Evolutionary conservation across 2,797 vertebrate genomes (phyloP).

Genomic region (Malacoctenus gilli): DNA sequence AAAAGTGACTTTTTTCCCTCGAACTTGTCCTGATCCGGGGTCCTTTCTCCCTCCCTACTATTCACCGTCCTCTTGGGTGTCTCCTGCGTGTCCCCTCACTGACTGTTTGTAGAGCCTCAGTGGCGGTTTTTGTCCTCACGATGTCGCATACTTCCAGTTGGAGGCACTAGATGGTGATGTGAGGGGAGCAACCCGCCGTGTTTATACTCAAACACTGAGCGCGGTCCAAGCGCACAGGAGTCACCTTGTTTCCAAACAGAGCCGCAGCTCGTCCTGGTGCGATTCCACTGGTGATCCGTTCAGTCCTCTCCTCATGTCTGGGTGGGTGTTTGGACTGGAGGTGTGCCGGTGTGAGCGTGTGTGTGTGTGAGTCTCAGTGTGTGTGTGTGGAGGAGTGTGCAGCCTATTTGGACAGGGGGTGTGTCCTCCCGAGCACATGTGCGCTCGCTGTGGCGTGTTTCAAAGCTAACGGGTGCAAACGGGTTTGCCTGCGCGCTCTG

Average conservation of each 20-base stretch:
- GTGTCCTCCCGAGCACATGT: conserved; percentile 56
- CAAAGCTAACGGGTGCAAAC: conserved; percentile 2
- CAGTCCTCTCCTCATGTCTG: conserved; percentile 8
- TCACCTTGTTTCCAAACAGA: not conserved
- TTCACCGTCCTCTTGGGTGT: not conserved
- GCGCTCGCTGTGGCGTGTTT: conserved; percentile 15
- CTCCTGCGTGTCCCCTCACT: not conserved
- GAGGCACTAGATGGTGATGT: conserved; percentile 75
- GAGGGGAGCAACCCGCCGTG: conserved; percentile 6
- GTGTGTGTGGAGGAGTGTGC: too few species aligned
- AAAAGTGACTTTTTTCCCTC: too few species aligned
- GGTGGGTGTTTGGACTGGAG: conserved; percentile 27
- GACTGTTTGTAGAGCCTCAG: not conserved
- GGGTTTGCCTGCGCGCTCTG: not conserved
- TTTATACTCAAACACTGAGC: conserved; percentile 3
- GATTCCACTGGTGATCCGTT: conserved; percentile 1
- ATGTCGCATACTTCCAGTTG: conserved; percentile 52
- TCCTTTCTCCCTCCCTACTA: not conserved
- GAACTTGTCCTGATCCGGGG: too few species aligned
- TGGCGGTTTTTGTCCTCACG: not conserved
- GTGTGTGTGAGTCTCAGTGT: too few species aligned
- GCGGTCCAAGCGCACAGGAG: not conserved
- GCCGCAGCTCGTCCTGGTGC: not conserved
- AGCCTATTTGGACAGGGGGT: conserved; percentile 47
- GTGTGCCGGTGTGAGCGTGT: conserved; percentile 29